A percentile compares a stretch with the other conserved stretches of the same genome.
Conservation (phyloP, 2,113 vertebrate species). For the Neoarius graeffei region DNA sequence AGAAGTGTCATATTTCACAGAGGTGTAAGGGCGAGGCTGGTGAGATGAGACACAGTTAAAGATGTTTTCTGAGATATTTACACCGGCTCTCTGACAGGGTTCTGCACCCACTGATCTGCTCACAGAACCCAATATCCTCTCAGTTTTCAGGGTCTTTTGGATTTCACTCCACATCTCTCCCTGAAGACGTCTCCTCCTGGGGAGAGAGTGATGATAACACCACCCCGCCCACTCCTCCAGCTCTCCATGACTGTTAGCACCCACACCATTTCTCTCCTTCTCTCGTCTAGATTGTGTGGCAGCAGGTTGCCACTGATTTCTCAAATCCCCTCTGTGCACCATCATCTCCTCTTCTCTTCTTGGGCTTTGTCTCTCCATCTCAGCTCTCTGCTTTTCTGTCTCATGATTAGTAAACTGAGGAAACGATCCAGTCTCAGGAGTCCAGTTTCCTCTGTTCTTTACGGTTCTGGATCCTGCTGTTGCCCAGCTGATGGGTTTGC, state of each 20-base stretch:
- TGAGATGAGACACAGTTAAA: background rate
- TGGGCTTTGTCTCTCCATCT: slow-evolving; percentile 42
- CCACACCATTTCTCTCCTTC: slow-evolving; percentile 56
- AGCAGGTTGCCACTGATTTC: slow-evolving; percentile 61
- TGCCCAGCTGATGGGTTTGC: slow-evolving; percentile 61
- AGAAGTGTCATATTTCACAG: slow-evolving; percentile 15
- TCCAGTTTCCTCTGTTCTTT: slow-evolving; percentile 62
- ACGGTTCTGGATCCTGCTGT: slow-evolving; percentile 60
- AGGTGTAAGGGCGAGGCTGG: background rate
- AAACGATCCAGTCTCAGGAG: slow-evolving; percentile 52
- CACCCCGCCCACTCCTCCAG: slow-evolving; percentile 69
- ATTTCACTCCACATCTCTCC: slow-evolving; percentile 55
- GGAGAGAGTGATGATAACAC: slow-evolving; percentile 68
- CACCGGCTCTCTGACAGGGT: slow-evolving; percentile 16
- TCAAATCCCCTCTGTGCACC: slow-evolving; percentile 56
- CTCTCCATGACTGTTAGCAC: slow-evolving; percentile 65
- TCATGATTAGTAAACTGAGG: slow-evolving; percentile 55
- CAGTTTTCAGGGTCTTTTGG: slow-evolving; percentile 53
- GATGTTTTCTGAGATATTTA: slow-evolving; percentile 48
- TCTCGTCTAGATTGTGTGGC: slow-evolving; percentile 60
- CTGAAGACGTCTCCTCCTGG: slow-evolving; percentile 65
- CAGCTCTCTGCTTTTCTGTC: slow-evolving; percentile 51
- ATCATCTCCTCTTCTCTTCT: slow-evolving; percentile 40
- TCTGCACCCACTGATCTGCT: slow-evolving; percentile 46
- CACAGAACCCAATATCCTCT: slow-evolving; percentile 47